Evolutionary conservation across 2,888 invertebrate genomes (phyloP), one percentile per base, ranked within the genome.

Genomic region (Brenthis ino): DNA sequence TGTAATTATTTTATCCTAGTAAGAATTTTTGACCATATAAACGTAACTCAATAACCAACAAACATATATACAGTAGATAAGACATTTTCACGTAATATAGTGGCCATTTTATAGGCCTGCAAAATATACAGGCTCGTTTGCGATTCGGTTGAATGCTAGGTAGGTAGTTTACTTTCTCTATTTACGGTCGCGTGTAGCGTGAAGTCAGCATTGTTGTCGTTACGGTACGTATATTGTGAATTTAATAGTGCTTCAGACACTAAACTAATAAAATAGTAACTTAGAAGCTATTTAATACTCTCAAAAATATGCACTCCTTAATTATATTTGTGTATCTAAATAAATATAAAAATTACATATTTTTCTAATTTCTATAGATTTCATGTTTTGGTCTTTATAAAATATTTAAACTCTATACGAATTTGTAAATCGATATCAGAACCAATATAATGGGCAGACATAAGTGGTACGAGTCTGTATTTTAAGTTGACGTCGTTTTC

Each of bases 101-200:
- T 65, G 58, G 58, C 51, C 58, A 68, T 61, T 69, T 69, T 69
- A 69, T 69, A 65, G 33, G 60, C 50, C 55, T 56, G 65, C 65
- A 65, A 64, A 69, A 69, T 61, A 54, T 69, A 56, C 56, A 65
- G 33, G 65, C 60, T 65, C 60, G 65, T 68, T 65, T 69, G 69
- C 60, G 65, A 60, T 65, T 69, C 56, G 65, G 61, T 51, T 56
- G 65, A 69, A 65, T 56, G 55, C 64, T 51, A 56, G 64, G 64
- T 55, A 61, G 58, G 58, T 69, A 80, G 82, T 71, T 69, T 57
- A 61, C 61, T 61, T 57, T 57, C 61, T 28, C 51, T 65, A 69
- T 69, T 69, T 65, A 65, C 57, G 69, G 64, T 64, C 55, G 55
- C 55, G 64, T 64, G 64, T 56, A 55, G 55, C 55, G 64, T 48